These are phyloP conservation scores for Ophion ventricosus DNA, from an alignment of 2,888 invertebrate species.

Conservation along the genomic window DNA sequence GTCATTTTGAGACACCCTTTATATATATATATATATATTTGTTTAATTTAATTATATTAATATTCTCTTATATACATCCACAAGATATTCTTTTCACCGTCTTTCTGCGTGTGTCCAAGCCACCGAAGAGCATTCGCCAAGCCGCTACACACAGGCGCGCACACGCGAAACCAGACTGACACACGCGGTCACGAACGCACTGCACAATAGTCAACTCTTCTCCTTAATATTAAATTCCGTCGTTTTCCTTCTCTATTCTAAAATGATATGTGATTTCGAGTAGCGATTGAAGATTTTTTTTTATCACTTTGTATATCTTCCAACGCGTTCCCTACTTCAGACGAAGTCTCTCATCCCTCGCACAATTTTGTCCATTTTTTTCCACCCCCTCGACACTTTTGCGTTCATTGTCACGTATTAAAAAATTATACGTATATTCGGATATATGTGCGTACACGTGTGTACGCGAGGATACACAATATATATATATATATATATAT, in stretches of 20 bases:
- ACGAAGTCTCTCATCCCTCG: not conserved
- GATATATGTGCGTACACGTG: too few species aligned
- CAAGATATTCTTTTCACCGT: not conserved
- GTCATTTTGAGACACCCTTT: too few species aligned
- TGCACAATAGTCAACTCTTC: conserved; percentile 29
- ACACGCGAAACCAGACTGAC: conserved; percentile 16
- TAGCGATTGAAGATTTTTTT: conserved; percentile 41
- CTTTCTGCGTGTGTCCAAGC: conserved; percentile 31
- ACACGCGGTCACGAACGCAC: conserved; percentile 50
- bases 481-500: conserved; percentile 17
- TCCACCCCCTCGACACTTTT: not conserved
- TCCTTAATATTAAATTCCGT: not conserved
- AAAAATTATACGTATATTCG: not conserved
- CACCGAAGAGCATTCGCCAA: conserved; percentile 41
- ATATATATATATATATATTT: too few species aligned
- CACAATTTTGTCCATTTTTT: conserved; percentile 25
- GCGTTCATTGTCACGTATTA: conserved; percentile 13
- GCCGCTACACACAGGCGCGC: conserved; percentile 28
- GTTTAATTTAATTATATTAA: too few species aligned
- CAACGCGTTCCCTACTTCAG: conserved; percentile 1
- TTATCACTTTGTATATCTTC: conserved; percentile 4
- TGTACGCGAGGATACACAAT: too few species aligned
- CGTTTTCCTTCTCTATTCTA: conserved; percentile 31
- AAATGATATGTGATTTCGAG: conserved; percentile 65
- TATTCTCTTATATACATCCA: too few species aligned